Conservation (phyloP, 2,888 invertebrate species). For the Lottia scabra region DNA sequence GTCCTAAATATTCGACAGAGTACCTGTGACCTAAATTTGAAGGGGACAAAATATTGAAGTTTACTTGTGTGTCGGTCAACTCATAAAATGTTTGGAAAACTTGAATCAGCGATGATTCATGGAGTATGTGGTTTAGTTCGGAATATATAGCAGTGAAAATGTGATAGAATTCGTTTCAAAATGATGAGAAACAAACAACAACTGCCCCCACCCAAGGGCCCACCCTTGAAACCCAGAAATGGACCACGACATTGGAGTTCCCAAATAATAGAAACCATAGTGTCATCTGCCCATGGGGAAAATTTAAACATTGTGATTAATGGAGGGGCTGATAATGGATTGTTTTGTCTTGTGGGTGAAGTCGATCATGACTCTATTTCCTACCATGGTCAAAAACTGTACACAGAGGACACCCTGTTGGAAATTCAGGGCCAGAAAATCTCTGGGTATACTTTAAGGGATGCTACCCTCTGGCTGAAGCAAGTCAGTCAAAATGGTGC, state of each 20-base stretch:
- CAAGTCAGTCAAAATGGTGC: conserved; percentile 73
- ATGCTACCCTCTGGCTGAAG: conserved; percentile 72
- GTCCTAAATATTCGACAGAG: too few relatives aligned
- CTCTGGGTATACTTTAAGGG: conserved; percentile 74
- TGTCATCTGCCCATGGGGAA: conserved; percentile 69
- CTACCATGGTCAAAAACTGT: conserved; percentile 64
- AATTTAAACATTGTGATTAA: conserved; percentile 68
- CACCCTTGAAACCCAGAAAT: conserved; percentile 35
- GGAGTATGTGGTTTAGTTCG: too few relatives aligned
- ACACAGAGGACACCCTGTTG: conserved; percentile 70
- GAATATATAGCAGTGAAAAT: conserved; percentile 1
- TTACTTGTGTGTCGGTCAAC: too few relatives aligned
- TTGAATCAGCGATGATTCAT: too few relatives aligned
- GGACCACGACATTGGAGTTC: conserved; percentile 69
- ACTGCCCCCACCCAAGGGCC: conserved; percentile 36
- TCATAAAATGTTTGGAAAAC: too few relatives aligned
- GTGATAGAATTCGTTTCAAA: conserved; percentile 22
- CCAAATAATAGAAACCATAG: conserved; percentile 68
- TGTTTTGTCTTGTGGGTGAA: conserved; percentile 63
- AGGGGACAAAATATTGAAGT: too few relatives aligned
- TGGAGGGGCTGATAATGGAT: conserved; percentile 72
- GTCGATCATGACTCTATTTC: conserved; percentile 60
- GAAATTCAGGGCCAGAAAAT: conserved; percentile 74
- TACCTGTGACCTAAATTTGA: too few relatives aligned
- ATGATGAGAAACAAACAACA: conserved; percentile 45